These are phyloP conservation scores for Yponomeuta plumbellus DNA, from an alignment of 2,888 invertebrate genomes.

Conservation along the genomic window DNA sequence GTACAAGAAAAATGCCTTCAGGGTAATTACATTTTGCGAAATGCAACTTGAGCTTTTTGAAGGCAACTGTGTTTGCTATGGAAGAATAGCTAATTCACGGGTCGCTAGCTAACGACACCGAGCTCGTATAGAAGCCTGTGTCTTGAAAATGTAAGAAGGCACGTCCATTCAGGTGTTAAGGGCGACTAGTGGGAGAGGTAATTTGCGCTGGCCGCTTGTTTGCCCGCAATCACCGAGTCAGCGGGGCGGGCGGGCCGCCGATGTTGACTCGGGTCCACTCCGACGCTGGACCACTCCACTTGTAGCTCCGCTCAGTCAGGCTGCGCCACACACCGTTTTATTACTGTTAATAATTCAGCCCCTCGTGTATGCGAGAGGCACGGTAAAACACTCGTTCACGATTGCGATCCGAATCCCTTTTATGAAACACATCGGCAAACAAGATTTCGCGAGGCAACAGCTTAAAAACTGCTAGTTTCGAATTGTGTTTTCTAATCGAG, in stretches of 20 bases:
- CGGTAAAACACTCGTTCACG: neutral
- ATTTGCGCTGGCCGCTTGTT: constrained; percentile 7
- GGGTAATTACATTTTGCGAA: too few species aligned
- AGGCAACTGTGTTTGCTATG: too few species aligned
- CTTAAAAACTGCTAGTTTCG: too few species aligned
- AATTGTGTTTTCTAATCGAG: too few species aligned
- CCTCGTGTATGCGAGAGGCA: neutral
- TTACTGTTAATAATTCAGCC: neutral
- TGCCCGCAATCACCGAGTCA: constrained; percentile 12
- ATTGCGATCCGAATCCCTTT: neutral
- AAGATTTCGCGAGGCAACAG: neutral
- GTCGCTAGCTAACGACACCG: neutral
- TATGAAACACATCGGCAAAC: neutral
- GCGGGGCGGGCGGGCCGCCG: neutral
- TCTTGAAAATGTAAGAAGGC: neutral
- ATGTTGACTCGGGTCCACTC: constrained; percentile 10
- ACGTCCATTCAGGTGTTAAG: neutral
- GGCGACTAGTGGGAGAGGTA: neutral
- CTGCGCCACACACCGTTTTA: neutral
- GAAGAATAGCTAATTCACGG: neutral
- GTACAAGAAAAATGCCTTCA: too few species aligned
- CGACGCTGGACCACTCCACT: constrained; percentile 4
- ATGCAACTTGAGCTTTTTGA: too few species aligned
- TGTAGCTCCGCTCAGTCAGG: neutral
- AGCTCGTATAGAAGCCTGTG: neutral